phyloP scores from a whole-genome alignment of 2,888 invertebrate genomes.

The Sarcophaga subvicina region DNA sequence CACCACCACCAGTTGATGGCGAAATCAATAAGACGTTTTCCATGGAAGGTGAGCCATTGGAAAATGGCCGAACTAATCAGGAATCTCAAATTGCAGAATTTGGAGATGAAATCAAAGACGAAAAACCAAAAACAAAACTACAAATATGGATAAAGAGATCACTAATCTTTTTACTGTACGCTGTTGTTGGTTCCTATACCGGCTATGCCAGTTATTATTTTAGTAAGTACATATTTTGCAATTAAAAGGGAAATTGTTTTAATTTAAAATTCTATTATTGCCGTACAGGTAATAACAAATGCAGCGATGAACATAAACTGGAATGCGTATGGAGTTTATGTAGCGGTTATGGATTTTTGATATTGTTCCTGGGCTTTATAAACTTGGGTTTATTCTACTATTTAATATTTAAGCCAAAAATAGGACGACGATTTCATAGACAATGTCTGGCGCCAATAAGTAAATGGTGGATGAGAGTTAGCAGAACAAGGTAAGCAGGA shows the following conservation, averaged over 20 bases:
- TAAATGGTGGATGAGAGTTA: conserved; percentile 75
- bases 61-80: conserved; percentile 51
- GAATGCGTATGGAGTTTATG: conserved; percentile 82
- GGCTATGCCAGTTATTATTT: conserved; percentile 79
- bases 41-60: conserved; percentile 72
- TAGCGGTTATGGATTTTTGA: conserved; percentile 88
- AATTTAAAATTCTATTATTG: neutral
- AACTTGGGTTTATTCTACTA: conserved; percentile 87
- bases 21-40: conserved; percentile 74
- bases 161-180: conserved; percentile 71
- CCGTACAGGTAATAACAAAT: conserved; percentile 45
- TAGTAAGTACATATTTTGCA: conserved; percentile 72
- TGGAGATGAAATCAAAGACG: conserved; percentile 53
- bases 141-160: conserved; percentile 24
- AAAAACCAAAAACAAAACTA: conserved; percentile 6
- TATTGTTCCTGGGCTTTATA: conserved; percentile 84
- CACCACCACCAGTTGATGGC: conserved; percentile 68
- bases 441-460: conserved; percentile 72
- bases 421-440: conserved; percentile 75
- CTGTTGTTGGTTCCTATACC: conserved; percentile 77
- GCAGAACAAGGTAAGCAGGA: conserved; percentile 74
- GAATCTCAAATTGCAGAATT: conserved; percentile 69
- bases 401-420: conserved; percentile 84
- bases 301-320: conserved; percentile 40
- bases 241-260: neutral